Base-by-base conservation (phyloP, 2,113 vertebrate species). In the Chaetodon trifascialis region DNA sequence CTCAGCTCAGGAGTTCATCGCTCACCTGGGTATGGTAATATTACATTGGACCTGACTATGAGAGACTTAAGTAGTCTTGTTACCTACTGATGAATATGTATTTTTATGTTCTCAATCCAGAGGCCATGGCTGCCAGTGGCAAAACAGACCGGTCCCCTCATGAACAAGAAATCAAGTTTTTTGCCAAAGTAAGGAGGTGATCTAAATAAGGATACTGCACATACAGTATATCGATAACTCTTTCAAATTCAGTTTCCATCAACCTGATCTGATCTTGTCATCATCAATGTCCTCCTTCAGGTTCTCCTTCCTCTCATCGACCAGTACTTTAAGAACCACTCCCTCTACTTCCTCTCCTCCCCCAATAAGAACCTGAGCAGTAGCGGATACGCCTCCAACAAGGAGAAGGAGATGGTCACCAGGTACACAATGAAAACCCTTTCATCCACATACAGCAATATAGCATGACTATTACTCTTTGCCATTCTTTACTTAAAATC, bases 331-430 rank as follows among this genome's bases (percentile, higher is more conserved):
- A 98, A 97, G 92, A 99, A 98, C 92, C 98, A 99, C 93, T 96
- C 95, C 73, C 96, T 99, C 71, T 99, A 99, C 93, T 99, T 99
- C 94, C 94, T 99, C 76, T 99, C 98, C 1, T 99, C 98, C 15
- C 97, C 97, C 75, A 96, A 95, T 75, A 98, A 98, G 93, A 97
- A 96, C 47, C 96, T 99, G 16, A 98, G 97, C 90, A 98, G 98
- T 94, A 98, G 98, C 12, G 98, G 98, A 30, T 99, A 98, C 78
- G 97, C 98, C 76, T 99, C 98, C 74, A 98, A 99, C 89, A 99
- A 99, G 85, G 98, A 99, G 94, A 99, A 99, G 86, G 98, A 99
- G 93, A 99, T 99, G 98, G 97, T 99, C 86, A 97, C 97, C 94
- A 98, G 97, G 98, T 99, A 64, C 14, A 17, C 16, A 30, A n/a